These are phyloP conservation scores for Miniopterus natalensis DNA, from an alignment of 2,113 vertebrate genomes.

Conservation along the genomic window DNA sequence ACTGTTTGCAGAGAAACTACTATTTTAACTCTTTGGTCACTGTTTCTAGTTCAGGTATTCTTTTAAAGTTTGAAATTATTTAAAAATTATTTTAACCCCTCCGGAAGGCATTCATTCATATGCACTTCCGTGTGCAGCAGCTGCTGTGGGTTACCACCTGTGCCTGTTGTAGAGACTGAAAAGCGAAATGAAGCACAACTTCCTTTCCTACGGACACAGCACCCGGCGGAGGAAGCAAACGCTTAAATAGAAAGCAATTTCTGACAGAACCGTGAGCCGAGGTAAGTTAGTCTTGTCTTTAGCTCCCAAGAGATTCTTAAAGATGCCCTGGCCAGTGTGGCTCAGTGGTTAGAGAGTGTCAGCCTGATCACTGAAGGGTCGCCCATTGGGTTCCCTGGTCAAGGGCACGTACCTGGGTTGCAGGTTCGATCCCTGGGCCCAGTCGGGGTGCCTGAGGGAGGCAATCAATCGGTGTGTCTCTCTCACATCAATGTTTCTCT, in stretches of 20 bases:
- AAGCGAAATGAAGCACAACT: not conserved
- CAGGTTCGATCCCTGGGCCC: no score
- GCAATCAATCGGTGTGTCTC: no score
- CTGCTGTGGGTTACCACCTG: not conserved
- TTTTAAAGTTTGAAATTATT: not conserved
- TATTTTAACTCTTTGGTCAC: not conserved
- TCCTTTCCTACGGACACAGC: not conserved
- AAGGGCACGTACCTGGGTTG: no score
- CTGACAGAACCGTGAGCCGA: not conserved
- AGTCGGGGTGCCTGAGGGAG: no score
- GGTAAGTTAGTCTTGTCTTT: not conserved
- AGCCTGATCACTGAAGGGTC: no score
- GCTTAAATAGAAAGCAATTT: not conserved
- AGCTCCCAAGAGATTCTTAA: not conserved
- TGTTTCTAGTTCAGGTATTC: not conserved
- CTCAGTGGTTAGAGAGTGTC: no score
- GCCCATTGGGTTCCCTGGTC: no score
- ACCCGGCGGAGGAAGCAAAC: not conserved
- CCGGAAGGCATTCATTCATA: not conserved
- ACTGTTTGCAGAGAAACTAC: not conserved
- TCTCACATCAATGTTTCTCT: no score
- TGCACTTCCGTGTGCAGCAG: not conserved
- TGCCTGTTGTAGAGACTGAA: not conserved
- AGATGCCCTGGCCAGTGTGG: no score
- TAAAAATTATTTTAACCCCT: not conserved